Conservation (phyloP, 2,797 vertebrate genomes). For the Tachyglossus aculeatus region DNA sequence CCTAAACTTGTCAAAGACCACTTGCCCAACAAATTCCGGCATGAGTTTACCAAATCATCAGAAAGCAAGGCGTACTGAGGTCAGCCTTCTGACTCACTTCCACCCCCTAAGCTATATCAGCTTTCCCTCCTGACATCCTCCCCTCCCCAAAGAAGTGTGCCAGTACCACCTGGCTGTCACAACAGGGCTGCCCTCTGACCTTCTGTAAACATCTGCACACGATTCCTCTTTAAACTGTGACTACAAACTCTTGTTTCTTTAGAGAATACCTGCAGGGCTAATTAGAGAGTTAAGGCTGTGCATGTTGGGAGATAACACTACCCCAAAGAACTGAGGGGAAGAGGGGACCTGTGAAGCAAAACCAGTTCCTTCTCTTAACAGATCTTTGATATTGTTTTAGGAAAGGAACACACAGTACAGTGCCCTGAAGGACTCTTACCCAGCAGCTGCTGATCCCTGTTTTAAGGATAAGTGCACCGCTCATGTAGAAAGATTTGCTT, state of each 20-base stretch:
- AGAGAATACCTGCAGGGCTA: conserved; percentile 64
- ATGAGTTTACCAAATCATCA: neutral
- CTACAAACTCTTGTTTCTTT: conserved; percentile 50
- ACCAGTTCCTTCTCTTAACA: conserved; percentile 54
- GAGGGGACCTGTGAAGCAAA: conserved; percentile 61
- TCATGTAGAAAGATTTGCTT: conserved; percentile 25
- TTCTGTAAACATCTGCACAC: conserved; percentile 69
- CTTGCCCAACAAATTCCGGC: neutral
- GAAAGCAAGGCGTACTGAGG: neutral
- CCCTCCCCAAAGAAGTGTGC: conserved; percentile 22
- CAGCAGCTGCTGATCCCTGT: neutral
- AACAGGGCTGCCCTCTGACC: conserved; percentile 76
- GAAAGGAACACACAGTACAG: neutral
- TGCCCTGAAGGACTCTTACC: neutral
- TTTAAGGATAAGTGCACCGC: conserved; percentile 36
- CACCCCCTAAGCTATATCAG: neutral
- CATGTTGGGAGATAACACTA: conserved; percentile 54
- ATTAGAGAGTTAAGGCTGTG: conserved; percentile 71
- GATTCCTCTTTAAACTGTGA: conserved; percentile 65
- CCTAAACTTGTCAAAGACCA: no score
- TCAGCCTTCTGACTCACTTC: neutral
- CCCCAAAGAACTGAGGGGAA: conserved; percentile 23
- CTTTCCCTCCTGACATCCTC: neutral
- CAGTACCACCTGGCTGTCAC: conserved; percentile 65
- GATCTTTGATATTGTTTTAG: conserved; percentile 43